These are phyloP conservation scores for Protophormia terraenovae DNA, from an alignment of 2,888 invertebrate species.

Conservation along the genomic window DNA sequence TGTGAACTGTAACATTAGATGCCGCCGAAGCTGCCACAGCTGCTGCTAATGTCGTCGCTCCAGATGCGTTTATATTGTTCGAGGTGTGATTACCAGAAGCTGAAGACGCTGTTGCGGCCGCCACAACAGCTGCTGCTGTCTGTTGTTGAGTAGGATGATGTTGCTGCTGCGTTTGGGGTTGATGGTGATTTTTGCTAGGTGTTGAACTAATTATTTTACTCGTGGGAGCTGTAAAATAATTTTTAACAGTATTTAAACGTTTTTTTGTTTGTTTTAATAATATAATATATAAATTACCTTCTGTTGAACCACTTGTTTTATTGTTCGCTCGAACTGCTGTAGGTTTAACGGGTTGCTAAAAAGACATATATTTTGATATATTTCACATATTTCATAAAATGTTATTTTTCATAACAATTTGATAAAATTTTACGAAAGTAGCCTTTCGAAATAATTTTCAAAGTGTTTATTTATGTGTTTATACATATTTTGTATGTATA, in stretches of 20 bases:
- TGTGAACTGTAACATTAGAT: conserved; percentile 58
- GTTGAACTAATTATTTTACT: conserved; percentile 81
- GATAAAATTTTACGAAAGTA: too few relatives aligned
- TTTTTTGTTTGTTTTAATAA: not conserved
- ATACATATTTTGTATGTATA: too few relatives aligned
- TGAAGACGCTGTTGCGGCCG: conserved; percentile 70
- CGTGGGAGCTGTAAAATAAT: conserved; percentile 68
- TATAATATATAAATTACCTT: conserved; percentile 26
- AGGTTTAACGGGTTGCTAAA: conserved; percentile 91
- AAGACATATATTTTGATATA: not conserved
- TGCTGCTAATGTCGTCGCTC: conserved; percentile 70
- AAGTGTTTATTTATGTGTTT: too few relatives aligned
- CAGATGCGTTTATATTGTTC: conserved; percentile 63
- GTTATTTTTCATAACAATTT: too few relatives aligned
- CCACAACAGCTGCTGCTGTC: conserved; percentile 71
- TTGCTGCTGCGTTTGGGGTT: conserved; percentile 77
- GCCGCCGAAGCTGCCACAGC: conserved; percentile 69
- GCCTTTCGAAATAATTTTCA: not conserved
- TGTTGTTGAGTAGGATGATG: conserved; percentile 79
- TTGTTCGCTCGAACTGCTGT: conserved; percentile 87
- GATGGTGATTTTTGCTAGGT: conserved; percentile 80
- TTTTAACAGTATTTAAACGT: not conserved
- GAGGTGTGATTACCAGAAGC: conserved; percentile 67
- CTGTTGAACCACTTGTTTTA: conserved; percentile 79
- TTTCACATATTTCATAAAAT: too few relatives aligned